phyloP scores from a whole-genome alignment of 2,113 vertebrate genomes.

The Egretta garzetta region DNA sequence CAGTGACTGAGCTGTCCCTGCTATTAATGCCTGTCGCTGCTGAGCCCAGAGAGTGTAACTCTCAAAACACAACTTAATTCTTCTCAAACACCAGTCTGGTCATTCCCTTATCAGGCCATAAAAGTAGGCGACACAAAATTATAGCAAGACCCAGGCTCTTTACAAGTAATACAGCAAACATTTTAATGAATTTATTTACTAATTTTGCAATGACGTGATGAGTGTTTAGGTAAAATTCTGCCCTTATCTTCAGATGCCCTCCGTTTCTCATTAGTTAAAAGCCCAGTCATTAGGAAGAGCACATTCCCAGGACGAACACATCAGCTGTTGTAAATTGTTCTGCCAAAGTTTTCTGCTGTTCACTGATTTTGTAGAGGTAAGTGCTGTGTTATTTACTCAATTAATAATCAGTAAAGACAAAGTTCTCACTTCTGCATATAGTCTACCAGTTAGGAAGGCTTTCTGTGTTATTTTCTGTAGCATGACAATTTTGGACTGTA shows the following conservation, averaged over 20 bases:
- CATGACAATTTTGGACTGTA: not conserved
- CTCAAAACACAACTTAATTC: not conserved
- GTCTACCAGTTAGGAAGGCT: not conserved
- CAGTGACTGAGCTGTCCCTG: not conserved
- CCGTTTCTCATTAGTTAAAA: slow-evolving; percentile 58
- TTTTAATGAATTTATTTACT: not conserved
- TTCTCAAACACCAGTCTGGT: not conserved
- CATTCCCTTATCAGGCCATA: not conserved
- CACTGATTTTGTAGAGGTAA: slow-evolving; percentile 54
- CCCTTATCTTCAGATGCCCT: not conserved
- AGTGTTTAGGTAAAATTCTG: not conserved
- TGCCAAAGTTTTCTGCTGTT: slow-evolving; percentile 39
- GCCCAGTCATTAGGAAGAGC: slow-evolving; percentile 50
- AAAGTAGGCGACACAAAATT: not conserved
- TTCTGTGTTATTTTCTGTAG: not conserved
- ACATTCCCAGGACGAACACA: slow-evolving; percentile 24
- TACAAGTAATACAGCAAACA: not conserved
- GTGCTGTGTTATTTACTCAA: slow-evolving; percentile 41
- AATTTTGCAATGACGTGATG: not conserved
- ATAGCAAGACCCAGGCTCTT: not conserved
- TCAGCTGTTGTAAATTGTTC: slow-evolving; percentile 29
- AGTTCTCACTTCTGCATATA: slow-evolving; percentile 1
- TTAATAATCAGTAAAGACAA: not conserved
- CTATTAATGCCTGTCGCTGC: not conserved
- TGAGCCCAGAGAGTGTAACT: not conserved